Evolutionary conservation across 2,113 vertebrate genomes (phyloP).

Genomic region (Aphyosemion australe): DNA sequence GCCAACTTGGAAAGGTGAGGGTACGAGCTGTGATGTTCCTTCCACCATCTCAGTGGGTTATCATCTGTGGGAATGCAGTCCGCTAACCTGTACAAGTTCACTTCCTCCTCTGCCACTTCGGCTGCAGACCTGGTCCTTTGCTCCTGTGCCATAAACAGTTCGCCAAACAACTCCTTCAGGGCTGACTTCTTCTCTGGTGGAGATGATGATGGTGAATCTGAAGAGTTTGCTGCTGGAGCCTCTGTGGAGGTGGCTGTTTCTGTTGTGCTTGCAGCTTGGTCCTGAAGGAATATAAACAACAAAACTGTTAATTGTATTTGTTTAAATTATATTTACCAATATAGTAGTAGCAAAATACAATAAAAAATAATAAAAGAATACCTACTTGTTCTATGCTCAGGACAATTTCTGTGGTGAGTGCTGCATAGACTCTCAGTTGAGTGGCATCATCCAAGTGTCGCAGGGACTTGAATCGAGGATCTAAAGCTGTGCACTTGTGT

Average conservation of each 20-base stretch:
- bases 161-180: background rate
- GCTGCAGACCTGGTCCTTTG: background rate
- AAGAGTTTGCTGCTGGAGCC: background rate
- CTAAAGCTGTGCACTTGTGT: constrained; percentile 1
- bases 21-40: background rate
- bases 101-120: background rate
- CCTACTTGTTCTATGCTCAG: background rate
- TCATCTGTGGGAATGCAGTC: background rate
- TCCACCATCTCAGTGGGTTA: background rate
- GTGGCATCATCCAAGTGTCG: background rate
- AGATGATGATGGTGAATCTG: background rate
- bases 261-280: background rate
- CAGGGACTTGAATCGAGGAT: background rate
- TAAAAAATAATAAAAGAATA: constrained; percentile 1
- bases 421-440: background rate
- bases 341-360: background rate
- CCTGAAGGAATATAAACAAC: background rate
- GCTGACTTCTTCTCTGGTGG: constrained; percentile 2
- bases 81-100: background rate
- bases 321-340: background rate
- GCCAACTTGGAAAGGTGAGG: background rate
- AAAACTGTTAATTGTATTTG: background rate
- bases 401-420: constrained; percentile 2
- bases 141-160: background rate
- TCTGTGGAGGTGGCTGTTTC: background rate